Evolutionary conservation across 2,797 vertebrate species (phyloP), one percentile per base, ranked within the genome.

Genomic region (Delichon dasypus): DNA sequence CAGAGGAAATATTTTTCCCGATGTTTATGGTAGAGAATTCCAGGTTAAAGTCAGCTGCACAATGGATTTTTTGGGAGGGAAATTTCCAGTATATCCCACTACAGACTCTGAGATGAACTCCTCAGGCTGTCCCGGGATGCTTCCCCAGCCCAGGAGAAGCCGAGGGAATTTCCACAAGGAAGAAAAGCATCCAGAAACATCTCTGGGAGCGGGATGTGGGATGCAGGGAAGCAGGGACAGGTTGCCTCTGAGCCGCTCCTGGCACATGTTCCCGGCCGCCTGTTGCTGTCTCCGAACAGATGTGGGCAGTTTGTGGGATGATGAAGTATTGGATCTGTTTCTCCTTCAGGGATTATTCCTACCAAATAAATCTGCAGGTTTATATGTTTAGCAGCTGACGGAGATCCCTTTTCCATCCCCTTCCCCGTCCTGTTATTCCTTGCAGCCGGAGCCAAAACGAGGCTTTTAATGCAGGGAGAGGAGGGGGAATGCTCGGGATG

Each of bases 311-410:
- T 96, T 95, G 77, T 74, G 71, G n/a, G 92, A 96, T 88, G 94
- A 96, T 97, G 93, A 94, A 95, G 91, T 95, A 96, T 81, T 88
- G 95, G 94, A 93, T 96, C 89, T 91, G 95, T 90, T 95, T 95
- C 93, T 89, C 95, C 93, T 94, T 90, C 81, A 78, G 93, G 94
- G 90, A 96, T 95, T 93, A 93, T 95, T 94, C 87, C 89, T 94
- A 91, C 95, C 88, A 93, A 97, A 96, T 93, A 95, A 96, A 96
- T 95, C 93, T 95, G 83, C 90, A 93, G 92, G 88, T 97, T 97
- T 95, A 96, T 95, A 94, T 70, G 91, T 96, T 97, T 94, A 96
- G 90, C 96, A 96, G 96, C 96, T 96, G 97, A 97, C 47, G 2
- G 93, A 78, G 91, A 94, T 93, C 93, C 93, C 90, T 94, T 89